phyloP scores from a whole-genome alignment of 2,888 invertebrate species.

The Cataglyphis livida region DNA sequence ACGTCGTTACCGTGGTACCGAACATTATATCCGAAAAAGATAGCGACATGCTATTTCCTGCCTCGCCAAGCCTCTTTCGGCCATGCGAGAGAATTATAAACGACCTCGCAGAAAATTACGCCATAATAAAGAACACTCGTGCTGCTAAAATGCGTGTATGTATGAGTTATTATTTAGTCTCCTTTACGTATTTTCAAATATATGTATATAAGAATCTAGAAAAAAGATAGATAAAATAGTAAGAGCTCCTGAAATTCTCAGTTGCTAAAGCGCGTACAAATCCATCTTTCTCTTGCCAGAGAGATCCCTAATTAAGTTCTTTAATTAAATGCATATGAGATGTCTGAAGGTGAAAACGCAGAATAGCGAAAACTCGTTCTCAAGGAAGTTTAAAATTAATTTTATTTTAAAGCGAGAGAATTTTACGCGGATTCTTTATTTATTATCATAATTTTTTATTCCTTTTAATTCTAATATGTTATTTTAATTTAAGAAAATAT shows the following conservation, averaged over 20 bases:
- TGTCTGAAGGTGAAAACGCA: background rate
- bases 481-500: too few relatives aligned
- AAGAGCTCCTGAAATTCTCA: background rate
- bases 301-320: background rate
- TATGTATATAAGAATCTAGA: too few relatives aligned
- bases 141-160: background rate
- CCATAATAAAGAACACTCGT: background rate
- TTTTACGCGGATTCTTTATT: background rate
- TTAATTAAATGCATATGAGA: constrained; percentile 6
- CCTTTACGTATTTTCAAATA: background rate
- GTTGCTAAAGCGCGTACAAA: background rate
- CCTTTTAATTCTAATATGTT: background rate
- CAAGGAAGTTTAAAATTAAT: background rate
- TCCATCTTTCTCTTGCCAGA: background rate
- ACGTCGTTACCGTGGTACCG: background rate
- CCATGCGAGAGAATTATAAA: constrained; percentile 6
- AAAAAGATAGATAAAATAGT: background rate
- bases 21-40: constrained; percentile 6
- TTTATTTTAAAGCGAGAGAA: constrained; percentile 11
- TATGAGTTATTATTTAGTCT: background rate
- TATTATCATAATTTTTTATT: background rate
- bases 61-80: background rate
- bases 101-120: constrained; percentile 15
- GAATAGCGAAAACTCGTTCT: background rate
- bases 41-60: constrained; percentile 21